Conservation (phyloP, 2,113 vertebrate species). For the Rhinoptilus africanus region DNA sequence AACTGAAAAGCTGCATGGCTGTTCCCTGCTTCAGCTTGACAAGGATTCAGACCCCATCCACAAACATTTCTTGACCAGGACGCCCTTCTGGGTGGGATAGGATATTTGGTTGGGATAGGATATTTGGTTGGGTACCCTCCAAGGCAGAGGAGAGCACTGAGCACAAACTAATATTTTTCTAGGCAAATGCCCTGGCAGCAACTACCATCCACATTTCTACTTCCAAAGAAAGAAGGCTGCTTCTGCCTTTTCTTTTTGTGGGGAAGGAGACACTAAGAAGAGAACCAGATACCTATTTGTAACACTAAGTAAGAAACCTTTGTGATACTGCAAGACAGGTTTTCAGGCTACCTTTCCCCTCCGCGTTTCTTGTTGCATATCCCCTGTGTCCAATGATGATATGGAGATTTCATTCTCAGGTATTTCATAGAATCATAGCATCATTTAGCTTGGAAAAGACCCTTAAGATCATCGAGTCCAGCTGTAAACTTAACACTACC, state of each 20-base stretch:
- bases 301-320: not conserved
- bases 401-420: not conserved
- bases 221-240: not conserved
- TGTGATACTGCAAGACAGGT: not conserved
- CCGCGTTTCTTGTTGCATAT: not conserved
- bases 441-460: not conserved
- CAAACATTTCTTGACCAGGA: accelerated
- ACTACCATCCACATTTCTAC: not conserved
- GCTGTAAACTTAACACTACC: accelerated
- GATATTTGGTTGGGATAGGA: not conserved
- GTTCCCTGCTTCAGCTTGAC: not conserved
- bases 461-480: not conserved
- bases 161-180: not conserved
- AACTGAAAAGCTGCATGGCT: not conserved
- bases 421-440: not conserved
- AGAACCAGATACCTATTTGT: not conserved
- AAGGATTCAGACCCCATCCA: not conserved
- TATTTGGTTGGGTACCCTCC: not conserved
- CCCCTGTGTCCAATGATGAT: not conserved
- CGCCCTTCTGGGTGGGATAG: not conserved
- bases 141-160: not conserved
- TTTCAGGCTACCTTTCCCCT: not conserved
- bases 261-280: not conserved
- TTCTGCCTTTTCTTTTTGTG: not conserved
- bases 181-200: not conserved